phyloP scores from a whole-genome alignment of 1,140 invertebrate species.

The Geopemphigus sp. region DNA sequence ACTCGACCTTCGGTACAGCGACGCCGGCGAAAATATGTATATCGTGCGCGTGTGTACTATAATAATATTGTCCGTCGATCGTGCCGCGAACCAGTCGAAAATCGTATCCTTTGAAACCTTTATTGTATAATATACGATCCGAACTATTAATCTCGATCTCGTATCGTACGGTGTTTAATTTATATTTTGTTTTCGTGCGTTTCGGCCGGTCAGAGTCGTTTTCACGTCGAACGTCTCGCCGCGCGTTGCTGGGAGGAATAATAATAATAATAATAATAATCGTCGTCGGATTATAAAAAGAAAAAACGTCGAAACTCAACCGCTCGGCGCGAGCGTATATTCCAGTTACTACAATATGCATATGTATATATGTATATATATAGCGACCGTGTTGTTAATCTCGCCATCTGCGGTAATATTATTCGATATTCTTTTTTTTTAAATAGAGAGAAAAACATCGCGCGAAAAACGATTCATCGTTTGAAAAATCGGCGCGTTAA shows the following conservation, averaged over 20 bases:
- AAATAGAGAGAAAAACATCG: not conserved
- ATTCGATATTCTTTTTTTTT: no score
- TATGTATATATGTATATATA: no score
- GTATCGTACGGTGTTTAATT: conserved; percentile 19
- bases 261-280: conserved; percentile 11
- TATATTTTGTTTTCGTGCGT: conserved; percentile 15
- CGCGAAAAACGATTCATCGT: conserved; percentile 9
- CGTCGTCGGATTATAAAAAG: not conserved
- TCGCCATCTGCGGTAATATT: conserved; percentile 4
- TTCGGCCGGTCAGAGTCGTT: not conserved
- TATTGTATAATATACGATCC: not conserved
- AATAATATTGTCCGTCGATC: not conserved
- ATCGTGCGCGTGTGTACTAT: not conserved
- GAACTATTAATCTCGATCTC: conserved; percentile 10
- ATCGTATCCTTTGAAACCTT: conserved; percentile 10
- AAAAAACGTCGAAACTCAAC: no score
- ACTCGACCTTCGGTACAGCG: conserved; percentile 2
- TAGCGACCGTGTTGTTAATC: not conserved
- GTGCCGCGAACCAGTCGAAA: conserved; percentile 10
- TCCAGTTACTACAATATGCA: no score
- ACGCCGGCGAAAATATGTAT: conserved; percentile 9
- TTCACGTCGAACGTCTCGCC: not conserved
- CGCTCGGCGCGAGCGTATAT: no score
- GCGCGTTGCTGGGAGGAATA: not conserved
- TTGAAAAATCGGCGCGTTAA: not conserved